A percentile compares a stretch with the other conserved stretches of the same genome.
phyloP scores from a whole-genome alignment of 2,113 vertebrate species.

The Tautogolabrus adspersus region DNA sequence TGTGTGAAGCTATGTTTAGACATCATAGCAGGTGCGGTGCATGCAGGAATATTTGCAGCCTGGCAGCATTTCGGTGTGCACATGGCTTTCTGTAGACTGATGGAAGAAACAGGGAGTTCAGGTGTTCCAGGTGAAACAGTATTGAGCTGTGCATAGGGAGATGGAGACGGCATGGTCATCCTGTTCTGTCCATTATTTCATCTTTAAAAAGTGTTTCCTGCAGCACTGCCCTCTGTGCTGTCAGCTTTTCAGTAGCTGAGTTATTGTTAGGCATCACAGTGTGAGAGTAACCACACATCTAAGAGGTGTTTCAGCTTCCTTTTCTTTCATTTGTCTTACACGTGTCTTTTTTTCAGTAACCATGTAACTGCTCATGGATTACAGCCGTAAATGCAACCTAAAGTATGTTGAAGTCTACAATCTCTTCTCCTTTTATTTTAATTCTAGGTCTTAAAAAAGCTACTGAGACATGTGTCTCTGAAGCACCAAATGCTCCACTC shows the following conservation, averaged over 20 bases:
- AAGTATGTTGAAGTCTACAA: neutral
- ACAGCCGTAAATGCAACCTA: neutral
- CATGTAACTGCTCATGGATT: too few species aligned
- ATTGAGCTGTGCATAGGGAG: neutral
- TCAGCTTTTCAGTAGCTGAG: too few species aligned
- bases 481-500: neutral
- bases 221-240: too few species aligned
- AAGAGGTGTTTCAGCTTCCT: too few species aligned
- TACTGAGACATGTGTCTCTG: neutral
- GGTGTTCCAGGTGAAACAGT: slow-evolving; percentile 1
- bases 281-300: too few species aligned
- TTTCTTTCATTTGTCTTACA: too few species aligned
- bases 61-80: slow-evolving; percentile 3
- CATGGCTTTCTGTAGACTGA: slow-evolving; percentile 7
- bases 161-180: neutral
- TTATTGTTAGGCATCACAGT: too few species aligned
- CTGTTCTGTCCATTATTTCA: too few species aligned
- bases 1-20: slow-evolving; percentile 1
- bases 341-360: too few species aligned
- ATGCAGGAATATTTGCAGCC: slow-evolving; percentile 10
- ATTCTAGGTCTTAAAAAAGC: neutral
- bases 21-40: slow-evolving; percentile 3
- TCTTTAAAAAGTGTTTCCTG: too few species aligned
- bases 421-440: neutral
- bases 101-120: slow-evolving; percentile 7